Evolutionary conservation across 2,113 vertebrate genomes (phyloP).

Genomic region (Struthidea cinerea): DNA sequence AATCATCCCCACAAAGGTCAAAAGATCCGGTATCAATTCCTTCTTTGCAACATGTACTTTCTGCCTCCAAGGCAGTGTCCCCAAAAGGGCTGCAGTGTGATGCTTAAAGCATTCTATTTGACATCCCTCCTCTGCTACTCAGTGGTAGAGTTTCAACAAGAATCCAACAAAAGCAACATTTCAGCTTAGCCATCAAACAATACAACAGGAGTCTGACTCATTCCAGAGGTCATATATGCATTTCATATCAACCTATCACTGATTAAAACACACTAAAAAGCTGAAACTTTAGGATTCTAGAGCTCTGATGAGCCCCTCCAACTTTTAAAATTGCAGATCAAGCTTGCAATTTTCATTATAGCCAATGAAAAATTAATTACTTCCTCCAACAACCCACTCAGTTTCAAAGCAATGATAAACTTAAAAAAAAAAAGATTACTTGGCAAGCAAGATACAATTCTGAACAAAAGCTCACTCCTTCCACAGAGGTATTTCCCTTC

Average conservation of each 20-base stretch:
- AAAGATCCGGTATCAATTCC: not conserved
- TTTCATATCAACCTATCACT: not conserved
- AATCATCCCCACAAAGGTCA: not conserved
- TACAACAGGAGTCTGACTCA: not conserved
- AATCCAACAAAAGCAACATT: not conserved
- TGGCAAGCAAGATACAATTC: not conserved
- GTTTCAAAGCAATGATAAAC: not conserved
- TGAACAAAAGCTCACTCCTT: not conserved
- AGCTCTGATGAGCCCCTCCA: not conserved
- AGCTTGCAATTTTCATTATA: not conserved
- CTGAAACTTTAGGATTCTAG: not conserved
- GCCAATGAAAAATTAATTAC: not conserved
- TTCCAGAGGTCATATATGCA: not conserved
- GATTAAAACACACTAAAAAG: not conserved
- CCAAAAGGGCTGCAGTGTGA: not conserved
- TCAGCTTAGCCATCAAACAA: not conserved
- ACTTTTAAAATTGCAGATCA: not conserved
- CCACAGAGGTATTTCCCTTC: not conserved
- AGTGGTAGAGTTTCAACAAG: not conserved
- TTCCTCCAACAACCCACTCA: not conserved
- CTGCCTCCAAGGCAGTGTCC: not conserved
- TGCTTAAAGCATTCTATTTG: not conserved
- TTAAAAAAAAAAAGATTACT: not conserved
- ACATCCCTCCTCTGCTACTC: not conserved
- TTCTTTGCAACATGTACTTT: not conserved